Evolutionary conservation across 2,113 vertebrate genomes (phyloP).

Genomic region (Tetraodon nigroviridis): DNA sequence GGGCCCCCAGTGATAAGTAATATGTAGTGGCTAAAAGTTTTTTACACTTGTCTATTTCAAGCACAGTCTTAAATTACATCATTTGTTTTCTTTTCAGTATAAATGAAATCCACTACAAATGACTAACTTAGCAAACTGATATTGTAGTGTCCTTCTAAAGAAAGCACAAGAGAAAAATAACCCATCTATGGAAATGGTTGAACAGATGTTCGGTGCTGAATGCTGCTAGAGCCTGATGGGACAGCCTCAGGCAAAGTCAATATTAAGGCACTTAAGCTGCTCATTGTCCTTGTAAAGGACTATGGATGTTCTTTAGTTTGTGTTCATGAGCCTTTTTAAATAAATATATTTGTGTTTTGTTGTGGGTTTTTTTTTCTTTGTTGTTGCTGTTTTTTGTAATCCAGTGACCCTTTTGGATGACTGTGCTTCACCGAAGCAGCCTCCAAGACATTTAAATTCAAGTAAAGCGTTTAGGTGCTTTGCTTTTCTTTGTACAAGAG

Average conservation of each 20-base stretch:
- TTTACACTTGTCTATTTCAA: too few species aligned
- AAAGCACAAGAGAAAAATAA: conserved; percentile 19
- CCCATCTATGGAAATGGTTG: not conserved
- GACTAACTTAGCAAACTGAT: too few species aligned
- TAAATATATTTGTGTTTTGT: too few species aligned
- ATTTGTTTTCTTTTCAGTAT: not conserved
- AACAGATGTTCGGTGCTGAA: conserved; percentile 7
- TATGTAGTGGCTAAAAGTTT: too few species aligned
- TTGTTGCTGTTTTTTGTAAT: too few species aligned
- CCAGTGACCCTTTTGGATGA: too few species aligned
- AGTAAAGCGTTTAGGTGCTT: not conserved
- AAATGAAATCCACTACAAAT: not conserved
- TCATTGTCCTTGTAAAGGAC: not conserved
- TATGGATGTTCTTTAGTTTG: not conserved
- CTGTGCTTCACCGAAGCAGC: too few species aligned
- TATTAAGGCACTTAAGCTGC: too few species aligned
- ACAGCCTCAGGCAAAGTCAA: conserved; percentile 2
- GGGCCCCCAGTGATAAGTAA: too few species aligned
- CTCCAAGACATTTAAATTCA: too few species aligned
- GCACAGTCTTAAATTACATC: too few species aligned
- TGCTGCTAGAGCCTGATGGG: conserved; percentile 9
- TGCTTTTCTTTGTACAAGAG: conserved; percentile 3
- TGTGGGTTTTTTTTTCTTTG: too few species aligned
- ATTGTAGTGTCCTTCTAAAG: not conserved
- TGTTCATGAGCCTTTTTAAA: not conserved